phyloP scores from a whole-genome alignment of 1,140 invertebrate species.

The Magallana angulata region DNA sequence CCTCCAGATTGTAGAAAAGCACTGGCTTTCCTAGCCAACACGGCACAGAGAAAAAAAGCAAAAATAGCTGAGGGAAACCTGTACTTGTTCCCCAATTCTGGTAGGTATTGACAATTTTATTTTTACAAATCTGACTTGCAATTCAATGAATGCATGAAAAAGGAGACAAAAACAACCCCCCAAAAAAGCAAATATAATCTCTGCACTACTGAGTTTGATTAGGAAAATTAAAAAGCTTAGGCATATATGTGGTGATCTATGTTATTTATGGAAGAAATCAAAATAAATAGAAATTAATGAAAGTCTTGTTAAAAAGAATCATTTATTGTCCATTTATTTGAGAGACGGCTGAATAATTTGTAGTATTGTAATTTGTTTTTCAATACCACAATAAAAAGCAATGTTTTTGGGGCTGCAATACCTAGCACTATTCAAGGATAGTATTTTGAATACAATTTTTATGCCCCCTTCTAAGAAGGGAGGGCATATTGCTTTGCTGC shows the following conservation, averaged over 20 bases:
- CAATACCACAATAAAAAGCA: constrained; percentile 16
- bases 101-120: constrained; percentile 40
- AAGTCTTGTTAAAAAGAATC: constrained; percentile 16
- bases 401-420: constrained; percentile 15
- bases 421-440: constrained; percentile 15
- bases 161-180: background rate
- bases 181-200: constrained; percentile 20
- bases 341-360: constrained; percentile 15
- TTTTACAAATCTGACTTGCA: constrained; percentile 9
- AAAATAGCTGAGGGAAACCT: constrained; percentile 27
- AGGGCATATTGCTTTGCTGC: too few relatives aligned
- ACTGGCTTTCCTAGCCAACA: constrained; percentile 26
- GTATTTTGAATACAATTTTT: constrained; percentile 11
- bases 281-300: constrained; percentile 11
- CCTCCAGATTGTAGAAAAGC: constrained; percentile 19
- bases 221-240: background rate
- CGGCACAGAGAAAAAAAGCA: background rate
- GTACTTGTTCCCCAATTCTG: constrained; percentile 47
- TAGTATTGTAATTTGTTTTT: constrained; percentile 17
- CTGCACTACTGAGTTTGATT: background rate
- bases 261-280: background rate
- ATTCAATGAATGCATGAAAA: constrained; percentile 10
- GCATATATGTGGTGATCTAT: background rate
- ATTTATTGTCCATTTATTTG: constrained; percentile 16
- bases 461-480: background rate